Conservation (phyloP, 2,797 vertebrate species). For the Melanotaenia nigrans region DNA sequence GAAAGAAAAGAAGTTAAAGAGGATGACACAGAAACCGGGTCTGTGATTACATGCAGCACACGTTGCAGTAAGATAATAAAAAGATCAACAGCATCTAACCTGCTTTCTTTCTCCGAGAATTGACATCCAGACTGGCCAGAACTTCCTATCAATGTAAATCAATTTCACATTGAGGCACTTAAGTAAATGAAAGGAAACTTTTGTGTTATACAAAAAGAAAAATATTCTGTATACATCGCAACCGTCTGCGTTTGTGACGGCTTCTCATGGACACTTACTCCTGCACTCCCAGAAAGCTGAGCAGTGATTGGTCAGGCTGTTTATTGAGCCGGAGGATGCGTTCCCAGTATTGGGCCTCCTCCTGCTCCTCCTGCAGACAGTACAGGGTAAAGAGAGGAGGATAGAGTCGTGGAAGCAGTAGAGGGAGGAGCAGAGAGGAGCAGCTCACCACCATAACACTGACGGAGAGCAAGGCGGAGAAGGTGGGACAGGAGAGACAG, state of each 20-base stretch:
- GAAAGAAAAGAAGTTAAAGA: conserved; percentile 2
- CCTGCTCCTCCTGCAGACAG: conserved; percentile 91
- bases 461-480: conserved; percentile 81
- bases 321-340: conserved; percentile 93
- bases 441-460: conserved; percentile 90
- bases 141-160: conserved; percentile 86
- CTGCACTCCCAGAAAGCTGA: conserved; percentile 93
- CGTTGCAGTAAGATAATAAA: not conserved
- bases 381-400: conserved; percentile 96
- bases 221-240: not conserved
- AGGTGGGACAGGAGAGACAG: conserved; percentile 70
- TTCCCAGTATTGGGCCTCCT: conserved; percentile 94
- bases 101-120: conserved; percentile 89
- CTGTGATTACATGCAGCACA: not conserved
- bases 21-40: not conserved
- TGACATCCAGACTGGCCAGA: conserved; percentile 90
- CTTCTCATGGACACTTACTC: conserved; percentile 79
- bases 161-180: not conserved
- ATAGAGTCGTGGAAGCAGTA: conserved; percentile 94
- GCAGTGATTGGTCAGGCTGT: conserved; percentile 90
- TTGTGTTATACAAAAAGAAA: not conserved
- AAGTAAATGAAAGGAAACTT: not conserved
- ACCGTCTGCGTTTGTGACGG: not conserved
- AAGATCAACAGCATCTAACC: conserved; percentile 73
- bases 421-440: conserved; percentile 91